These are phyloP conservation scores for Rhinella marina DNA, from an alignment of 2,797 vertebrate species.

Conservation along the genomic window DNA sequence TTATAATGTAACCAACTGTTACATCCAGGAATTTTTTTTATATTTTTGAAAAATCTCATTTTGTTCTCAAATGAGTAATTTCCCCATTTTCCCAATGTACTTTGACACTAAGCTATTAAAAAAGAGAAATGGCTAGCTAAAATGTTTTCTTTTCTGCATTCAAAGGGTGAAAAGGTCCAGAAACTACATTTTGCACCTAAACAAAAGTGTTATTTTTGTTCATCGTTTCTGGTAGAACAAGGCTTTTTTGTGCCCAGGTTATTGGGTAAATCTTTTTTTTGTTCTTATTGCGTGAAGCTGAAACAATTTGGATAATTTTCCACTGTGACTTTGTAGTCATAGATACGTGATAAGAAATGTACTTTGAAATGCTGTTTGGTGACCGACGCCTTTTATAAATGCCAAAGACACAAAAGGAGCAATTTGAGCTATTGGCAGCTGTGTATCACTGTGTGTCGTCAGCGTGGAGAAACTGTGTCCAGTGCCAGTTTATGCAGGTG, in stretches of 20 bases:
- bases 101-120: neutral
- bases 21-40: neutral
- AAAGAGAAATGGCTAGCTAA: neutral
- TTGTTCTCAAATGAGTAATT: neutral
- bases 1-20: too few species aligned
- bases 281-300: slow-evolving; percentile 43
- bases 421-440: slow-evolving; percentile 53
- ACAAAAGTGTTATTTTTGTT: slow-evolving; percentile 21
- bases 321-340: slow-evolving; percentile 50
- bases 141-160: neutral
- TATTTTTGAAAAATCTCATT: neutral
- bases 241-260: neutral
- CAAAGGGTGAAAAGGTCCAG: neutral
- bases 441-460: slow-evolving; percentile 14
- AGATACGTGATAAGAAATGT: slow-evolving; percentile 56
- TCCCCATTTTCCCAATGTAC: neutral
- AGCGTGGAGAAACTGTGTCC: slow-evolving; percentile 29
- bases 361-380: slow-evolving; percentile 56
- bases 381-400: slow-evolving; percentile 36
- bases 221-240: neutral
- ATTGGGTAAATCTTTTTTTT: slow-evolving; percentile 54
- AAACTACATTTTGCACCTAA: neutral
- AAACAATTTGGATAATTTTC: slow-evolving; percentile 57
- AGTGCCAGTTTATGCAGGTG: slow-evolving; percentile 32
- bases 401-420: slow-evolving; percentile 57